phyloP scores from a whole-genome alignment of 2,888 invertebrate species.

The Mystacides longicornis region DNA sequence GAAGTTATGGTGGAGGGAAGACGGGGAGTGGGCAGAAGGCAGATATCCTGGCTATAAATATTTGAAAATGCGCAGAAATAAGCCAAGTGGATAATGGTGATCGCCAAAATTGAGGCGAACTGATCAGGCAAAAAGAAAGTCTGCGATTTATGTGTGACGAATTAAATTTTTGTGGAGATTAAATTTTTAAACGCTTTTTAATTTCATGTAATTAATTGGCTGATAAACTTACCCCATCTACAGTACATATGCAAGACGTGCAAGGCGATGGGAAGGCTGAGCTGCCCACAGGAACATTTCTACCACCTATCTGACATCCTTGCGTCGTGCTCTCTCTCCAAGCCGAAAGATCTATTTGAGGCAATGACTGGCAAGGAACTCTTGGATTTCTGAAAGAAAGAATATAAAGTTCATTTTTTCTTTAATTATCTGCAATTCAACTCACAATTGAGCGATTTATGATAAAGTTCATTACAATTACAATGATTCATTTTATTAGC shows the following conservation, averaged over 20 bases:
- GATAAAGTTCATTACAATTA: background rate
- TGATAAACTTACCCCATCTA: conserved; percentile 63
- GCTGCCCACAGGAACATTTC: conserved; percentile 71
- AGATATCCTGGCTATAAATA: no score
- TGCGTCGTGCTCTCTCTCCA: conserved; percentile 75
- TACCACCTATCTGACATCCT: conserved; percentile 75
- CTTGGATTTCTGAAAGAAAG: conserved; percentile 70
- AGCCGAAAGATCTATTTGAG: conserved; percentile 70
- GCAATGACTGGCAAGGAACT: conserved; percentile 74
- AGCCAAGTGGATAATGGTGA: no score
- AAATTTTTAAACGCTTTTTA: no score
- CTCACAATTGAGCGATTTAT: no score
- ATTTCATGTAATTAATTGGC: no score
- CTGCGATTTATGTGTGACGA: no score
- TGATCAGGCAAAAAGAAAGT: no score
- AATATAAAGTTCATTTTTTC: background rate
- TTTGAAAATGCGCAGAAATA: no score
- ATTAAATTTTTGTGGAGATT: no score
- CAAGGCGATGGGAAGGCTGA: conserved; percentile 86
- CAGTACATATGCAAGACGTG: conserved; percentile 80
- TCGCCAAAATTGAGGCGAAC: no score
- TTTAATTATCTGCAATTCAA: background rate
- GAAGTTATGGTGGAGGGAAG: no score
- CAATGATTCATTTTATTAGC: background rate
- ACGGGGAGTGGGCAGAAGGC: no score